Conservation (phyloP, 2,888 invertebrate genomes). For the Heliconius cydno region DNA sequence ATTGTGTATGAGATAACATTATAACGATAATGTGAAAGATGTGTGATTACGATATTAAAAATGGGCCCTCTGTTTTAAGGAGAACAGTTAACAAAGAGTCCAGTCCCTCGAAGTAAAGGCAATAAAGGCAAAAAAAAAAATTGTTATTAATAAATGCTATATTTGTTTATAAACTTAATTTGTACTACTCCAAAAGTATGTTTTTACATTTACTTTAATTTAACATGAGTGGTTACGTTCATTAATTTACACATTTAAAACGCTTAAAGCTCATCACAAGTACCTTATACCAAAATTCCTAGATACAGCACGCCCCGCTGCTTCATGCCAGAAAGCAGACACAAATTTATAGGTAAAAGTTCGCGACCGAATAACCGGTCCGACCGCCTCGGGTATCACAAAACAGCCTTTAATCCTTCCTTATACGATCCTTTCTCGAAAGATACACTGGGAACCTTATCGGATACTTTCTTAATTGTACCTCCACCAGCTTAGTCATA, state of each 20-base stretch:
- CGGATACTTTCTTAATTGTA: conserved; percentile 83
- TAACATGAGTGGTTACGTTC: neutral
- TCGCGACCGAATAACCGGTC: conserved; percentile 82
- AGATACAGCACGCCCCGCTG: conserved; percentile 67
- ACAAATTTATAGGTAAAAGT: conserved; percentile 84
- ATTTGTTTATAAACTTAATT: neutral
- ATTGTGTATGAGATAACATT: no score
- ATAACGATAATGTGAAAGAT: no score
- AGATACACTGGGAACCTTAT: conserved; percentile 61
- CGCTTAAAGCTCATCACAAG: conserved; percentile 51
- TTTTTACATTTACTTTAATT: no score
- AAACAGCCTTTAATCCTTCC: conserved; percentile 62
- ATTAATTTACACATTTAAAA: neutral
- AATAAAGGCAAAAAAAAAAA: neutral
- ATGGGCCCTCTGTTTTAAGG: no score
- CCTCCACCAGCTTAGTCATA: conserved; percentile 63
- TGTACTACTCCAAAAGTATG: neutral
- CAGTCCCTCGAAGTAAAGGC: neutral
- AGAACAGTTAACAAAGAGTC: neutral
- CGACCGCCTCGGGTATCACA: conserved; percentile 52
- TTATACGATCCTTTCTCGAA: conserved; percentile 64
- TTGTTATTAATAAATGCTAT: neutral
- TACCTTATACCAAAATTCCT: conserved; percentile 65
- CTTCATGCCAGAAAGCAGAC: conserved; percentile 75
- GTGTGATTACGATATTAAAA: no score